Evolutionary conservation across 2,113 vertebrate genomes (phyloP).

Genomic region (Origma solitaria): DNA sequence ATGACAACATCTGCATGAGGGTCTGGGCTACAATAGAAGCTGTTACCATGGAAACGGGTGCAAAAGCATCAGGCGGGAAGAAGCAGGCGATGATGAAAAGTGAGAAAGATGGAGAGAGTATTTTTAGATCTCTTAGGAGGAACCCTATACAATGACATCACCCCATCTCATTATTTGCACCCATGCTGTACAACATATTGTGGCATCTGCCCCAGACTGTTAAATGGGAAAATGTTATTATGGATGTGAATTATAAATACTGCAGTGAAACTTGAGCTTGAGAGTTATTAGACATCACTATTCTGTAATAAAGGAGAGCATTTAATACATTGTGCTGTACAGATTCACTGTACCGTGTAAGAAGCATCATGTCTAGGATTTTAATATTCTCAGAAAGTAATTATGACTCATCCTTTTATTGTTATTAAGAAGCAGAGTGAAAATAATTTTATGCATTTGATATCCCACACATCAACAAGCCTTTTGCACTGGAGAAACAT

Average conservation of each 20-base stretch:
- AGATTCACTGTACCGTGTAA: not conserved
- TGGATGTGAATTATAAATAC: conserved; percentile 57
- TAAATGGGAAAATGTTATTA: conserved; percentile 56
- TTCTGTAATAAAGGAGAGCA: conserved; percentile 43
- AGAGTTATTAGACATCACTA: conserved; percentile 42
- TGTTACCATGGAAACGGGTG: conserved; percentile 73
- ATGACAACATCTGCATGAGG: conserved; percentile 65
- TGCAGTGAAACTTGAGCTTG: conserved; percentile 25
- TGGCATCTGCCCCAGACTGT: conserved; percentile 36
- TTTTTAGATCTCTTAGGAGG: conserved; percentile 63
- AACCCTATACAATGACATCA: conserved; percentile 41
- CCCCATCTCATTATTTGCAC: conserved; percentile 47
- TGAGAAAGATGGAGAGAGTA: conserved; percentile 51
- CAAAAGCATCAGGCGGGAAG: conserved; percentile 57
- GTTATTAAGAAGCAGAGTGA: conserved; percentile 41
- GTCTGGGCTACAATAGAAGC: conserved; percentile 63
- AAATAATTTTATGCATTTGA: conserved; percentile 56
- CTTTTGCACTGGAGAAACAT: conserved; percentile 34
- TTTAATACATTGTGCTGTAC: conserved; percentile 34
- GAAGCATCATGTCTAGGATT: conserved; percentile 18
- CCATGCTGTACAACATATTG: not conserved
- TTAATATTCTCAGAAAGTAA: conserved; percentile 50
- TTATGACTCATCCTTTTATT: conserved; percentile 49
- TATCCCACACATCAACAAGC: conserved; percentile 28
- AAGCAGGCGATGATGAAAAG: conserved; percentile 52